Evolutionary conservation across 2,888 invertebrate genomes (phyloP).

Genomic region (Cataglyphis altisquamis): DNA sequence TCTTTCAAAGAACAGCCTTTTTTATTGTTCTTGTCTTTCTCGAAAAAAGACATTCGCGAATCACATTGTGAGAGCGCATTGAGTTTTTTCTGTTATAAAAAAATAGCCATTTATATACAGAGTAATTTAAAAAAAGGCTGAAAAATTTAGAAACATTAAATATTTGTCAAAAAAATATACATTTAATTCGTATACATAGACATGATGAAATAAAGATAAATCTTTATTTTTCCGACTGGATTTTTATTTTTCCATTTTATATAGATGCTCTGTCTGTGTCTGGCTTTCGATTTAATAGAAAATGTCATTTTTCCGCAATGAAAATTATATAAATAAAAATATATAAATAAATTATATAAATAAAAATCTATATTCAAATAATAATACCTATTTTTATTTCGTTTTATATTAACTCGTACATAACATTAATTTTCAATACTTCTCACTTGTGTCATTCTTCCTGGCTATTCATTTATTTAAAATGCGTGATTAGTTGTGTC

Average conservation of each 20-base stretch:
- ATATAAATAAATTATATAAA: neutral
- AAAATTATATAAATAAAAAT: neutral
- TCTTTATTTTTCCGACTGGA: neutral
- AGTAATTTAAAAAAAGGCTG: neutral
- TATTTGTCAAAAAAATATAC: neutral
- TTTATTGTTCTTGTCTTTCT: neutral
- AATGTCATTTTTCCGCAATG: neutral
- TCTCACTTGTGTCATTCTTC: constrained; percentile 56
- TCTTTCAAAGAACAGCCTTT: neutral
- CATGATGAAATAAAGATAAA: neutral
- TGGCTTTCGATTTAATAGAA: neutral
- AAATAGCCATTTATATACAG: neutral
- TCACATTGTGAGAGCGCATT: neutral
- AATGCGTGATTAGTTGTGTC: constrained; percentile 46
- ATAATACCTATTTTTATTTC: neutral
- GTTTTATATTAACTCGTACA: no score
- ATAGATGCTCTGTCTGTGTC: neutral
- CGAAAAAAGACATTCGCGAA: neutral
- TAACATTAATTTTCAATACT: constrained; percentile 68
- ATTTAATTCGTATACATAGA: neutral
- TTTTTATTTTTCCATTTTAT: neutral
- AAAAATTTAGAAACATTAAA: neutral
- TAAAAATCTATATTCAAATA: neutral
- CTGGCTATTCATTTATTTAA: constrained; percentile 59
- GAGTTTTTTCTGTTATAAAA: neutral